Evolutionary conservation across 2,113 vertebrate species (phyloP).

Genomic region (Tringa solitaria): DNA sequence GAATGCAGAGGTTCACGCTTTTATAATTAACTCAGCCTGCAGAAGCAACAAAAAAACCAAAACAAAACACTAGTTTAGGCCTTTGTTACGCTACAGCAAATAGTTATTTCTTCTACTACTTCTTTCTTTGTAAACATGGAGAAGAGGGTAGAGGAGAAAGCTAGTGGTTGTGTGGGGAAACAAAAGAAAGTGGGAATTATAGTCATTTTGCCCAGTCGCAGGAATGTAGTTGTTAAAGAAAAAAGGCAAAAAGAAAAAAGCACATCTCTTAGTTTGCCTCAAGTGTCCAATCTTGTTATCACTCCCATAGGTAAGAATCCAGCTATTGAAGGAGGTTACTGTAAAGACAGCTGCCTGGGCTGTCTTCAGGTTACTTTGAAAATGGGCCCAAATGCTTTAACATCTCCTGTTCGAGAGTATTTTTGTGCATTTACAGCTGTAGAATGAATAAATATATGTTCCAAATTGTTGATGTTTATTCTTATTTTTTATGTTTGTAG

Average conservation of each 20-base stretch:
- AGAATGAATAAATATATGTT: neutral
- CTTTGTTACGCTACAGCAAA: neutral
- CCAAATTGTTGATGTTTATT: neutral
- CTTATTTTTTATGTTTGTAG: constrained; percentile 63
- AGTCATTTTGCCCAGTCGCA: neutral
- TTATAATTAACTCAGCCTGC: neutral
- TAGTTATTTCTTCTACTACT: neutral
- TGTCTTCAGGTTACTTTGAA: neutral
- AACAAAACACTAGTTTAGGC: neutral
- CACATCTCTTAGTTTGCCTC: neutral
- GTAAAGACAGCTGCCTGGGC: neutral
- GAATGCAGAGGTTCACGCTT: neutral
- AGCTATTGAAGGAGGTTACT: neutral
- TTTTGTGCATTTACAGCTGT: neutral
- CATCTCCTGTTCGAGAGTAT: neutral
- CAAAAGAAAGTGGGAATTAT: neutral
- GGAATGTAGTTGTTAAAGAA: neutral
- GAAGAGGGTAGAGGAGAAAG: neutral
- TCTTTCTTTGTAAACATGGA: neutral
- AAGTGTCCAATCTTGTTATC: neutral
- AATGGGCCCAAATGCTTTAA: neutral
- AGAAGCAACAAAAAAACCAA: neutral
- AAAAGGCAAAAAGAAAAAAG: neutral
- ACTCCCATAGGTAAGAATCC: neutral
- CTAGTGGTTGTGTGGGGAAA: neutral